These are phyloP conservation scores for Drosophila fungiperda DNA, from an alignment of 2,888 invertebrate species.

Conservation along the genomic window DNA sequence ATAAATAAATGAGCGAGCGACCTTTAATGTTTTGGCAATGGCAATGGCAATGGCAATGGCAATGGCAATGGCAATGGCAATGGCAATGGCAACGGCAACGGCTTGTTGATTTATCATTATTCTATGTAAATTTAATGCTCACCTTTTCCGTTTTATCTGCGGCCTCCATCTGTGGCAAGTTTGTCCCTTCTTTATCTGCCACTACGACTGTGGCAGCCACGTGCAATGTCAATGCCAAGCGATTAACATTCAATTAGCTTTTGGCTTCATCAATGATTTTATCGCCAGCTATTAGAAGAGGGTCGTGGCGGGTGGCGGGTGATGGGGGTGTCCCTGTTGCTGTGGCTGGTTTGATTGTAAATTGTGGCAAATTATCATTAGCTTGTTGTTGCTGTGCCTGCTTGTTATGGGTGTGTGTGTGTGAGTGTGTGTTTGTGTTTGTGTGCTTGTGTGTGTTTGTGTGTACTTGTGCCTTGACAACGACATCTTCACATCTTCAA, in stretches of 20 bases:
- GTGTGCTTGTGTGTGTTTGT: constrained; percentile 26
- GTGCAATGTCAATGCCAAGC: constrained; percentile 77
- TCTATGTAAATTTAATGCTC: constrained; percentile 65
- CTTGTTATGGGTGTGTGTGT: constrained; percentile 16
- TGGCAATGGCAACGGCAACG: background rate
- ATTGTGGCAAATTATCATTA: constrained; percentile 82
- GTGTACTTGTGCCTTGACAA: constrained; percentile 44
- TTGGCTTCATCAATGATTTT: constrained; percentile 82
- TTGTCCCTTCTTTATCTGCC: constrained; percentile 25
- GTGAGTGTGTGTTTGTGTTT: constrained; percentile 31
- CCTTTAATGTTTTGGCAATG: constrained; percentile 19
- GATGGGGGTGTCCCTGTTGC: constrained; percentile 32
- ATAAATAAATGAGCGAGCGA: constrained; percentile 41
- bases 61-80: constrained; percentile 1
- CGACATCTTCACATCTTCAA: constrained; percentile 77
- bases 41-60: background rate
- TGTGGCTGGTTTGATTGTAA: constrained; percentile 68
- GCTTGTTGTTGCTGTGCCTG: constrained; percentile 49
- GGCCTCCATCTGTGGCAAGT: constrained; percentile 31
- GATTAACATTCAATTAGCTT: constrained; percentile 83
- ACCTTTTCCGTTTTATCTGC: constrained; percentile 54
- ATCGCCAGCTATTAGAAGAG: constrained; percentile 77
- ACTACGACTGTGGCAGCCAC: constrained; percentile 49
- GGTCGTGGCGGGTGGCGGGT: constrained; percentile 1
- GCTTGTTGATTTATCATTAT: constrained; percentile 74